Evolutionary conservation across 1,140 invertebrate species (phyloP), one percentile per base, ranked within the genome.

Genomic region (Drosophila sp.): DNA sequence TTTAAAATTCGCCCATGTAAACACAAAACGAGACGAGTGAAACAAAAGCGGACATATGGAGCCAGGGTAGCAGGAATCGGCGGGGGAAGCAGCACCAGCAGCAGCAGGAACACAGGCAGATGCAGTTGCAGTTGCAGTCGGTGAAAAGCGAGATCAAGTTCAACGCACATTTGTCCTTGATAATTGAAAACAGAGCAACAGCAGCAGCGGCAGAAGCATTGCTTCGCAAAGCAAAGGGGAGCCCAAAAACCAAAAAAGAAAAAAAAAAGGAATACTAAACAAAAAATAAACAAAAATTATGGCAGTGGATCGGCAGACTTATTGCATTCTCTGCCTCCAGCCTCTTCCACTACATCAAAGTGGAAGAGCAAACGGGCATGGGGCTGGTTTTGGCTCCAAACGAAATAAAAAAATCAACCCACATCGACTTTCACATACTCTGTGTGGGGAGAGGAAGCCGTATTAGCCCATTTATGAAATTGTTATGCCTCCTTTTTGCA

Each of bases 81-180:
- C 5, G 6, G 11, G 1, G 11, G 40, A 2, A 38, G 35, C 27
- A 47, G 56, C 23, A n/a, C n/a, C n/a, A 71, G 66, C 25, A 25
- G 63, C 61, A 60, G 47, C 35, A 50, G 41, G 54, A 44, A 50
- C 8, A 38, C 10, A 57, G 50, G 50, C 32, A 72, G 35, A 60
- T 50, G 62, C 47, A 71, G 57, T 54, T 33, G 72, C 72, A 76
- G 68, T 65, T 70, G 41, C 72, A 29, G 30, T 35, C 78, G 60
- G 79, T 84, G 84, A 84, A 87, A 89, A 84, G 84, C 84, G 77
- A 87, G 84, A 87, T 87, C 84, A 87, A 87, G 84, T 87, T 87
- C 84, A 87, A 87, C 84, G 84, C 84, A 89, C 84, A 87, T 89
- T 89, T 87, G 84, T 87, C 84, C 84, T 87, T 87, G 84, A 87